Base-by-base conservation (phyloP, 2,888 invertebrate species). In the Drosophila bunnanda region DNA sequence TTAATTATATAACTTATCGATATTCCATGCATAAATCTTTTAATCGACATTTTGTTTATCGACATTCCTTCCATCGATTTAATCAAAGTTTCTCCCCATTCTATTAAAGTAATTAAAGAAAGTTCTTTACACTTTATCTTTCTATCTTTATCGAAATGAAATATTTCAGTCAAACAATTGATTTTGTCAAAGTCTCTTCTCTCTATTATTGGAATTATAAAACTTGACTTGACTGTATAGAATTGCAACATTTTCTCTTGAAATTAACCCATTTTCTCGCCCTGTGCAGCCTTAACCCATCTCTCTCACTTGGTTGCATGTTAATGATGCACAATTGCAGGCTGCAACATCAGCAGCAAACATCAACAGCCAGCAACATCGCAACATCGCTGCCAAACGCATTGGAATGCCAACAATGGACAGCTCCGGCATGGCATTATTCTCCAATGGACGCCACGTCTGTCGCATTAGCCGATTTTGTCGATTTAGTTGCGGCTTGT, bases 301-400 rank as follows among this genome's bases (percentile, higher is more conserved):
- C 48, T 46, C 52, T 44, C 71, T 25, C 62, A 44, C 22, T 41
- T 32, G 59, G 58, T 65, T 64, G 88, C 81, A 84, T 67, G 68
- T 48, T 84, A 88, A 88, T 85, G 88, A 78, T 60, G 83, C 86
- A 65, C 61, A 76, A 73, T 55, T 75, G 58, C 76, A 15, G 61
- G 39, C 54, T 56, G 43, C 44, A 62, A 57, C 58, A 56, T 38
- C 58, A 38, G 25, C 55, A 55, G 46, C 57, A n/a, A n/a, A 25
- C 36, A 38, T 22, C 36, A 12, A 10, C 55, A 55, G 15, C 2
- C 55, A 32, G 15, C 13, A 17, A 39, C 39, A 41, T 57, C 53
- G 28, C 34, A 53, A 34, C 43, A 52, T 32, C 41, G 39, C 28
- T 2, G 38, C 10, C 46, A 64, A 58, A 60, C 66, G 36, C 65